These are phyloP conservation scores for Bos indicus DNA, from an alignment of 2,113 vertebrate species.

Conservation along the genomic window DNA sequence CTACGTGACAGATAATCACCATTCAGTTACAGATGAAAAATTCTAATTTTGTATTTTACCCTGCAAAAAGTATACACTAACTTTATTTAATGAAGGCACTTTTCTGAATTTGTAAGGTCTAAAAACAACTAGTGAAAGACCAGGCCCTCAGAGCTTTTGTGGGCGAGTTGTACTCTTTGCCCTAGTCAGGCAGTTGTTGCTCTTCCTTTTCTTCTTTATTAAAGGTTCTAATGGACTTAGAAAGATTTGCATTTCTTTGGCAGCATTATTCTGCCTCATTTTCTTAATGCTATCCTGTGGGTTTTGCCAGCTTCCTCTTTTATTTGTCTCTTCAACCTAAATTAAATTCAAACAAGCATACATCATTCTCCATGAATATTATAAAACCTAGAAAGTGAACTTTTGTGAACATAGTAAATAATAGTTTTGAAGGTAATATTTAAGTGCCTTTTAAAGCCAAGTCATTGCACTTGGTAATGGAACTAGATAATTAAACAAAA, in stretches of 20 bases:
- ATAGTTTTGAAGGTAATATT: slow-evolving; percentile 50
- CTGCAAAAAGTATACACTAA: background rate
- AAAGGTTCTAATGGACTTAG: slow-evolving; percentile 44
- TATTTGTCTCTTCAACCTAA: slow-evolving; percentile 72
- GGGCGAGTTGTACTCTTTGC: slow-evolving; percentile 26
- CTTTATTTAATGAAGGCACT: background rate
- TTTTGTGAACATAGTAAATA: slow-evolving; percentile 60
- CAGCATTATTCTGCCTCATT: slow-evolving; percentile 70
- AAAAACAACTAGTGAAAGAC: background rate
- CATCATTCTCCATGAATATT: slow-evolving; percentile 67
- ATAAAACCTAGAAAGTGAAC: slow-evolving; percentile 69
- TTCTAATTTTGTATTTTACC: background rate
- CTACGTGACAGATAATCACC: background rate
- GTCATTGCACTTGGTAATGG: slow-evolving; percentile 70
- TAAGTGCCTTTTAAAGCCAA: slow-evolving; percentile 70
- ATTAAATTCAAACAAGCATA: slow-evolving; percentile 74
- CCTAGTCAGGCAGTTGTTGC: background rate
- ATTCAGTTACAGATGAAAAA: background rate
- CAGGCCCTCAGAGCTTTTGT: background rate
- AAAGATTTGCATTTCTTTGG: slow-evolving; percentile 55
- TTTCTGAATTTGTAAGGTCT: slow-evolving; percentile 15
- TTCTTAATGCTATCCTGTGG: slow-evolving; percentile 62
- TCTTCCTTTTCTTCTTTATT: slow-evolving; percentile 32
- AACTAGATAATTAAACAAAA: slow-evolving; percentile 64
- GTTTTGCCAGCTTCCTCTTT: slow-evolving; percentile 69